Evolutionary conservation across 2,113 vertebrate species (phyloP).

Genomic region (Cyprinodon brontotheroides): DNA sequence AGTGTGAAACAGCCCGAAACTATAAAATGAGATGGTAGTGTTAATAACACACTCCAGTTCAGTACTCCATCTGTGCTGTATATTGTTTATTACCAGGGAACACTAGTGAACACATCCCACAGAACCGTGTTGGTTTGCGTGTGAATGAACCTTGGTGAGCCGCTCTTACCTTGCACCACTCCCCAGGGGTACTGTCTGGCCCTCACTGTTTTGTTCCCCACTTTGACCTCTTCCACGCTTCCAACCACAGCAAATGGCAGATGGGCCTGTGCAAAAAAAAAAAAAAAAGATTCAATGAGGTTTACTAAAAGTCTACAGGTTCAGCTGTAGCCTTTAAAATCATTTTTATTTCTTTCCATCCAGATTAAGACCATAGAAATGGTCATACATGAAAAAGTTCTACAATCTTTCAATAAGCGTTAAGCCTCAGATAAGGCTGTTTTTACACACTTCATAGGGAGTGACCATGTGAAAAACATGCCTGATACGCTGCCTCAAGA

Average conservation of each 20-base stretch:
- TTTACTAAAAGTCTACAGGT: conserved; percentile 6
- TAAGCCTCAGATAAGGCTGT: conserved; percentile 25
- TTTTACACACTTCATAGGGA: conserved; percentile 25
- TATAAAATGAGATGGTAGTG: background rate
- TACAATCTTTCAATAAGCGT: conserved; percentile 37
- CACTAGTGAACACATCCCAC: background rate
- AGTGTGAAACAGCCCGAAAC: too few relatives aligned
- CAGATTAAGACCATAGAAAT: conserved; percentile 2
- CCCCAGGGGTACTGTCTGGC: conserved; percentile 98
- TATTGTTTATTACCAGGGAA: background rate
- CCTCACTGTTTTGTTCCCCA: conserved; percentile 95
- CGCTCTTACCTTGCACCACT: conserved; percentile 92
- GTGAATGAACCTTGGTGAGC: background rate
- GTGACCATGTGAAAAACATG: conserved; percentile 48
- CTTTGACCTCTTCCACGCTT: conserved; percentile 96
- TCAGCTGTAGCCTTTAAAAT: background rate
- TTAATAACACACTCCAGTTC: background rate
- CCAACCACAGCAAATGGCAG: conserved; percentile 97
- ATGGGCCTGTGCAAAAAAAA: conserved; percentile 83
- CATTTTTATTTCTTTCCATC: background rate
- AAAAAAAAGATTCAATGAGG: conserved; percentile 6
- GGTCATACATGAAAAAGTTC: background rate
- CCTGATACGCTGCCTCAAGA: conserved; percentile 47
- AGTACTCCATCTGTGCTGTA: background rate
- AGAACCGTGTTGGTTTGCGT: conserved; percentile 9